phyloP scores from a whole-genome alignment of 2,797 vertebrate species.

The Sciurus carolinensis region DNA sequence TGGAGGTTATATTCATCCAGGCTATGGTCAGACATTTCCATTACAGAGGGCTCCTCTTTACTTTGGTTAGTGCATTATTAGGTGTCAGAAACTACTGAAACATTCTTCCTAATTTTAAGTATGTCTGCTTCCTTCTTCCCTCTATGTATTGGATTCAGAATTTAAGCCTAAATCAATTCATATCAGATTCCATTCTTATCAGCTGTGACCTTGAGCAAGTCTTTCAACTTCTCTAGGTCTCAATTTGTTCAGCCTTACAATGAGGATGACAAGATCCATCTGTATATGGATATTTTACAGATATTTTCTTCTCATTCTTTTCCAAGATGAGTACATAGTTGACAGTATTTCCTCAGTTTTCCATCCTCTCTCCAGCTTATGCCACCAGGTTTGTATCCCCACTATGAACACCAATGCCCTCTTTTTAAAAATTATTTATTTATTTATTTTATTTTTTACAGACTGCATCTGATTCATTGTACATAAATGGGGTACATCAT shows the following conservation, averaged over 20 bases:
- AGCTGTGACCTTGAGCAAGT: neutral
- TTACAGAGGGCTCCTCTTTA: neutral
- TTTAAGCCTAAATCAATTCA: neutral
- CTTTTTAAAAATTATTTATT: too few relatives aligned
- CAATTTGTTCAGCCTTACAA: neutral
- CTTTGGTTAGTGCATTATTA: neutral
- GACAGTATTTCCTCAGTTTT: neutral
- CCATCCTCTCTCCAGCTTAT: neutral
- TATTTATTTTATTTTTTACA: too few relatives aligned
- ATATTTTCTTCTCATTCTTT: neutral
- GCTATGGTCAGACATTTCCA: accelerated
- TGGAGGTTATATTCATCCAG: neutral
- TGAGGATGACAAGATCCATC: neutral
- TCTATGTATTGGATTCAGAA: slow-evolving; percentile 1
- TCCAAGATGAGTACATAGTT: neutral
- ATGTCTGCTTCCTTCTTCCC: neutral
- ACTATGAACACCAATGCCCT: neutral
- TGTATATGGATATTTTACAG: neutral
- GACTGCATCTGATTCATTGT: too few relatives aligned
- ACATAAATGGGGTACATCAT: too few relatives aligned
- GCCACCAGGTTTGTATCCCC: neutral
- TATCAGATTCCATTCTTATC: neutral
- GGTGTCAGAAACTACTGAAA: neutral
- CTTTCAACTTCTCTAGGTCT: neutral
- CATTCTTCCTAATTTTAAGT: neutral